Conservation (phyloP, 2,888 invertebrate genomes). For the Diloba caeruleocephala region DNA sequence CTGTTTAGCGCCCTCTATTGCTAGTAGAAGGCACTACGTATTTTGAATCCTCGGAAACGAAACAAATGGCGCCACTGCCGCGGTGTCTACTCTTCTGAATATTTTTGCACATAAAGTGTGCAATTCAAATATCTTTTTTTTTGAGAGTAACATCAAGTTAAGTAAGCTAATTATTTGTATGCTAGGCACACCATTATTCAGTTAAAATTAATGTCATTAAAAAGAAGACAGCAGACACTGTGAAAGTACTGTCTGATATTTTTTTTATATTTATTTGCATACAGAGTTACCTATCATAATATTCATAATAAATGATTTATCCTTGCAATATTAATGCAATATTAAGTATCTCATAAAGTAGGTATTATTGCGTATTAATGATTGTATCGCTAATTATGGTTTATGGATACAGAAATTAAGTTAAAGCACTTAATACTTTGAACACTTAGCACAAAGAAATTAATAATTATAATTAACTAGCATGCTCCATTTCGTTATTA, state of each 20-base stretch:
- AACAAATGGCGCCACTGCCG: constrained; percentile 39
- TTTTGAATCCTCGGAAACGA: constrained; percentile 12
- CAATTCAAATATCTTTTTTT: constrained; percentile 41
- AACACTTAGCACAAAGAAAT: background rate
- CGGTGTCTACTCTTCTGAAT: background rate
- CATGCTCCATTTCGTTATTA: constrained; percentile 8
- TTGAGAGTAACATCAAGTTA: constrained; percentile 18
- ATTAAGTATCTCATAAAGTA: background rate
- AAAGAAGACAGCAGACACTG: too few relatives aligned
- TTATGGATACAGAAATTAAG: background rate
- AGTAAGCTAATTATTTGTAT: constrained; percentile 19
- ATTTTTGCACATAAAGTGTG: constrained; percentile 21
- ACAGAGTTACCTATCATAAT: too few relatives aligned
- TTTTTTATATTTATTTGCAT: too few relatives aligned
- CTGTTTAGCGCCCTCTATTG: constrained; percentile 66
- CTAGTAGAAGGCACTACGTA: constrained; percentile 2
- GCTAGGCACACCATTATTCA: constrained; percentile 16
- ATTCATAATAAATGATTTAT: too few relatives aligned
- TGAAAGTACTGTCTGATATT: too few relatives aligned
- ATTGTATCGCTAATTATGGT: too few relatives aligned
- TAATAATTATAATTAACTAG: background rate
- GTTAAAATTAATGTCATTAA: constrained; percentile 36
- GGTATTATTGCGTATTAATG: too few relatives aligned
- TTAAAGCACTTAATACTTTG: background rate
- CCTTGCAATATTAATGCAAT: too few relatives aligned